phyloP scores from a whole-genome alignment of 2,797 vertebrate species.

The Philypnodon macrostomus region DNA sequence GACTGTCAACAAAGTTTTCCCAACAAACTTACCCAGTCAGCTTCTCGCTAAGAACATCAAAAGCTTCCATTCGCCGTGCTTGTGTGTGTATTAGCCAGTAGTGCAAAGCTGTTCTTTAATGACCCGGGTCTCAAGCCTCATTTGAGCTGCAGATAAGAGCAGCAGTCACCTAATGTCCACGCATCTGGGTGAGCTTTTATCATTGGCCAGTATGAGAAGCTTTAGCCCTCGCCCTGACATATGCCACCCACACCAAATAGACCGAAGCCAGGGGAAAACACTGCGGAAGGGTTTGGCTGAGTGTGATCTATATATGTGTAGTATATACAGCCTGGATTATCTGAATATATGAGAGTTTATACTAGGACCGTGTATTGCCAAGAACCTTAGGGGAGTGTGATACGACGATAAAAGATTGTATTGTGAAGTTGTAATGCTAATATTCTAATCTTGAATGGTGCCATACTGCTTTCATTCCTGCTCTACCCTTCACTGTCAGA shows the following conservation, averaged over 20 bases:
- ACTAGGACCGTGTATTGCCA: too few relatives aligned
- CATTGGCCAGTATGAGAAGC: conserved; percentile 56
- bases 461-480: too few relatives aligned
- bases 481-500: too few relatives aligned
- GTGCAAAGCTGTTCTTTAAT: conserved; percentile 60
- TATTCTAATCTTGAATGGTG: too few relatives aligned
- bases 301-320: conserved; percentile 61
- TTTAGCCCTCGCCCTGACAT: conserved; percentile 55
- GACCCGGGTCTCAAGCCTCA: conserved; percentile 57
- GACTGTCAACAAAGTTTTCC: conserved; percentile 35
- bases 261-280: conserved; percentile 30
- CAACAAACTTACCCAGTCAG: conserved; percentile 57
- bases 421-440: too few relatives aligned
- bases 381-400: too few relatives aligned
- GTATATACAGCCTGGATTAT: conserved; percentile 64
- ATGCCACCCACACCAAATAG: conserved; percentile 32
- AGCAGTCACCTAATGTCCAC: conserved; percentile 60
- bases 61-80: conserved; percentile 23
- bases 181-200: conserved; percentile 63
- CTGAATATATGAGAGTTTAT: conserved; percentile 54
- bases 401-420: too few relatives aligned
- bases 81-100: conserved; percentile 23
- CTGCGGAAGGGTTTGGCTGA: conserved; percentile 34
- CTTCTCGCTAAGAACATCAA: conserved; percentile 41
- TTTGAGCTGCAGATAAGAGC: conserved; percentile 60